phyloP scores from a whole-genome alignment of 2,888 invertebrate species.

The Heliconius hortense region DNA sequence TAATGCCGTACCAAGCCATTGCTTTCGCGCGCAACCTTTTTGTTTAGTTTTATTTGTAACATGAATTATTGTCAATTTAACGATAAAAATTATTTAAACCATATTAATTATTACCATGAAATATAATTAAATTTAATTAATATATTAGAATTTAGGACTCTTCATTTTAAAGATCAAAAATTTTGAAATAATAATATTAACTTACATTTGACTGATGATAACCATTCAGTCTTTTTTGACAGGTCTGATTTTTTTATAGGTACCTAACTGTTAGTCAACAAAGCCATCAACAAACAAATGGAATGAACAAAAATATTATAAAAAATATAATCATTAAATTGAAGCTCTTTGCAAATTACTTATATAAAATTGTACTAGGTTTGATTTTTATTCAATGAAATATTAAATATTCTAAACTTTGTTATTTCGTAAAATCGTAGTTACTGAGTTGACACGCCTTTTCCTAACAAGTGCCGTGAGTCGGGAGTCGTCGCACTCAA shows the following conservation, averaged over 20 bases:
- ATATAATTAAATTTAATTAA: not conserved
- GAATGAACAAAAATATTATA: not conserved
- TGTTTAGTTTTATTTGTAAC: not conserved
- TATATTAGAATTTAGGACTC: not conserved
- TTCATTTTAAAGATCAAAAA: not conserved
- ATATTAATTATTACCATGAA: no score
- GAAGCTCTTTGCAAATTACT: not conserved
- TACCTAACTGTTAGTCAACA: not conserved
- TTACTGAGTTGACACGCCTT: constrained; percentile 80
- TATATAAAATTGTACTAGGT: not conserved
- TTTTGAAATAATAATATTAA: not conserved
- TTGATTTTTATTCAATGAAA: not conserved
- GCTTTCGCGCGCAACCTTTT: constrained; percentile 22
- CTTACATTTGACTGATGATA: not conserved
- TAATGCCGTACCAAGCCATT: constrained; percentile 13
- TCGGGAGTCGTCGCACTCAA: constrained; percentile 80
- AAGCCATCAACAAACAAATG: not conserved
- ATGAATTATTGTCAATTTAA: not conserved
- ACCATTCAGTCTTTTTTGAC: constrained; percentile 25
- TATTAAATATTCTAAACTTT: constrained; percentile 3
- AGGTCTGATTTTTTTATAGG: not conserved
- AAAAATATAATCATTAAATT: constrained; percentile 1
- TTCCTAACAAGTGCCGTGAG: constrained; percentile 76
- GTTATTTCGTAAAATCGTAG: constrained; percentile 53
- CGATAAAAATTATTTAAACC: not conserved